phyloP scores from a whole-genome alignment of 2,113 vertebrate genomes.

The Paradoxurus hermaphroditus region DNA sequence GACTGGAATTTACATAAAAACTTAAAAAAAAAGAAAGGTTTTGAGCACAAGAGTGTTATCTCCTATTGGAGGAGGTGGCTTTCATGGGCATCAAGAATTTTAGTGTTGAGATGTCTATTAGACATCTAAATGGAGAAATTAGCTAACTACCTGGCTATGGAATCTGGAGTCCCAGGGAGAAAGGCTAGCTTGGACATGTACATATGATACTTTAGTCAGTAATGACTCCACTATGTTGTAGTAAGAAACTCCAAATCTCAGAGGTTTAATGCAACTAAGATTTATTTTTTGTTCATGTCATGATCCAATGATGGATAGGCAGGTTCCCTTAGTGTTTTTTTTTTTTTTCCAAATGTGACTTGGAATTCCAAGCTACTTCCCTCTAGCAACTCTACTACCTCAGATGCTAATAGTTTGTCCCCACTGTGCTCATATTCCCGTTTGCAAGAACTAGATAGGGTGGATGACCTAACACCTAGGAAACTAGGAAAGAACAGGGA shows the following conservation, averaged over 20 bases:
- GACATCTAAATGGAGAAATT: not conserved
- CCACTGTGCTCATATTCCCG: not conserved
- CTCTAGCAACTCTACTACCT: not conserved
- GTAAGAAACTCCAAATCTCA: not conserved
- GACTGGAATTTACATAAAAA: not conserved
- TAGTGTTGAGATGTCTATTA: not conserved
- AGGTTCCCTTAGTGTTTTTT: not conserved
- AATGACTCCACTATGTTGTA: not conserved
- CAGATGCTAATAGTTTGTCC: not conserved
- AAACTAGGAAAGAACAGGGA: not conserved
- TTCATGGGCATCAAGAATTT: not conserved
- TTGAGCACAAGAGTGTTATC: not conserved
- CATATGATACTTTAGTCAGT: not conserved
- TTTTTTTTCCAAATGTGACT: not conserved
- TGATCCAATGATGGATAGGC: not conserved
- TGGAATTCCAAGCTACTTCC: not conserved
- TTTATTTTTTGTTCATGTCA: constrained; percentile 14
- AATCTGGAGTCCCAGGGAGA: not conserved
- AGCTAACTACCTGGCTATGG: not conserved
- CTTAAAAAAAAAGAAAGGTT: not conserved
- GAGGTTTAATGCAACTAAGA: not conserved
- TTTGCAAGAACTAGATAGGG: not conserved
- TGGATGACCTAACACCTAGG: not conserved
- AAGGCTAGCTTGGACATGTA: not conserved
- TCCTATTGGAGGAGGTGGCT: not conserved